Evolutionary conservation across 2,113 vertebrate species (phyloP).

Genomic region (Charina bottae): DNA sequence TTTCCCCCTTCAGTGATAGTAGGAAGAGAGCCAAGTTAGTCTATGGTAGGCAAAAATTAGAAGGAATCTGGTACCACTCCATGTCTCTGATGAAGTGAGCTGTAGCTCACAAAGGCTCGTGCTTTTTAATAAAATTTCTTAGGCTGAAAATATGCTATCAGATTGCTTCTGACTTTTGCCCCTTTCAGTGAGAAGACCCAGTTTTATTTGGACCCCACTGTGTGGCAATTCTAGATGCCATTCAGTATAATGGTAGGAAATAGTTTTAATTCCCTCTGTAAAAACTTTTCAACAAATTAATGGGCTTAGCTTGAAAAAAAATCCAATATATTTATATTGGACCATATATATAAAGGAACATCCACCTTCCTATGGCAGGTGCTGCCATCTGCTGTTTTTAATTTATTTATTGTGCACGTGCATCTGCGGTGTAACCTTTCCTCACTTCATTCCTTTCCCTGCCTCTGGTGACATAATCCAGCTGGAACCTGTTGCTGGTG

Average conservation of each 20-base stretch:
- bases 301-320: background rate
- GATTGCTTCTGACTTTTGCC: background rate
- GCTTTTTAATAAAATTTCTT: background rate
- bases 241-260: background rate
- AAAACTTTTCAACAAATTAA: background rate
- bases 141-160: background rate
- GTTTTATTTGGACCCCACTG: background rate
- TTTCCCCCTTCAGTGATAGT: background rate
- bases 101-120: background rate
- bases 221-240: background rate
- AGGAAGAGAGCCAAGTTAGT: background rate
- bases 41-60: background rate
- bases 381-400: conserved; percentile 43
- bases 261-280: background rate
- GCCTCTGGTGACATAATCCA: background rate
- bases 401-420: too few species aligned
- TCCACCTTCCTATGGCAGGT: background rate
- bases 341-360: background rate
- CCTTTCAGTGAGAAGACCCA: background rate
- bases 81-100: background rate
- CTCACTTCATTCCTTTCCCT: background rate
- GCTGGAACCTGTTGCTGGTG: accelerated
- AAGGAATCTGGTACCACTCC: background rate
- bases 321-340: background rate
- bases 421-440: background rate